Base-by-base conservation (phyloP, 2,113 vertebrate genomes). In the Oncorhynchus clarkii region DNA sequence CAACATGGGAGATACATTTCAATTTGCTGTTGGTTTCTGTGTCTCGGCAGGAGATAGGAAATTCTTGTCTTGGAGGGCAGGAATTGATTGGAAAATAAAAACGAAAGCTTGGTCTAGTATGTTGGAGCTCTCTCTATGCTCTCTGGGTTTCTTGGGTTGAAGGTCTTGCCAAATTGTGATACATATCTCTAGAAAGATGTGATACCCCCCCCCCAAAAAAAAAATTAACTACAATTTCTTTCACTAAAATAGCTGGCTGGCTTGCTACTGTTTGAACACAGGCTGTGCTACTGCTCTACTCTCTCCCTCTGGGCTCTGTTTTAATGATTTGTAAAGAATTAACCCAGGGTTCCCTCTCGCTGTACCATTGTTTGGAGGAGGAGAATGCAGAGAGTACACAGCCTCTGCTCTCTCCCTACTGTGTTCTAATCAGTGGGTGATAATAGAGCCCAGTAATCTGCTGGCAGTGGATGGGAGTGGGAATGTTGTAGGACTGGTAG, bases 11-110 rank as follows among this genome's bases (percentile, higher is more conserved):
- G 88, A 93, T 89, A 86, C 70, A 89, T 91, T 93, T 92, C 90
- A 88, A 91, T 93, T 93, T 90, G 85, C 87, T 80, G 82, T 89
- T 90, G 86, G 83, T 91, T 90, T 89, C 87, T 85, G 88, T 89
- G 85, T 88, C 88, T 85, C 80, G 45, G 80, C 84, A 87, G 79
- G 86, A 90, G 87, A 89, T 86, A 88, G 90, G 84, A 90, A 89
- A 91, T 89, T 84, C 77, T 85, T 89, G 87, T 91, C 86, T 89
- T 85, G 86, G 84, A 72, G 80, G 88, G 84, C 82, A 83, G 76
- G 82, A 89, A 86, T 88, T 89, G 89, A 90, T 91, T 88, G 87
- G 81, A 89, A 90, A 90, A 92, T 85, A 88, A 85, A 90, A 91
- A 89, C 73, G 64, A 85, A 87, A 82, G 84, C 81, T 82, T 82